Base-by-base conservation (phyloP, 2,888 invertebrate genomes). In the Ceraclea dissimilis region DNA sequence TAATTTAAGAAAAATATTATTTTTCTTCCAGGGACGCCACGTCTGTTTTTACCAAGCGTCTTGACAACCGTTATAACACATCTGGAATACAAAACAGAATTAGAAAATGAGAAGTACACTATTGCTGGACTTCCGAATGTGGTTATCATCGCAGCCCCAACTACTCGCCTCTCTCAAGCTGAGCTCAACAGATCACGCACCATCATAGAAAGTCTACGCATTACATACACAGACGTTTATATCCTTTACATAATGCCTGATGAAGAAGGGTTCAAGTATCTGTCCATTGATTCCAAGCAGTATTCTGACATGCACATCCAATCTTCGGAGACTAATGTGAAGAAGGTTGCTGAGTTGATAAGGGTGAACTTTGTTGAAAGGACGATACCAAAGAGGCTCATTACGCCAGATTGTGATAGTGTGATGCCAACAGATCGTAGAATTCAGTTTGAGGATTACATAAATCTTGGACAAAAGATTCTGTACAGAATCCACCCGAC, bases 381-480 rank as follows among this genome's bases (percentile, higher is more conserved):
- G 55, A 67, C 67, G 11, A 70, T 76, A 19, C 75, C 77, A 1
- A 74, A 69, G 49, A 67, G 71, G 58, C 66, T 78, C 49, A 65
- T 76, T 22, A 74, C 76, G 8, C 64, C 65, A 1, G 72, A 74
- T 59, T 78, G 77, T 61, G 66, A 71, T 2, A 68, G 71, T 53
- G 44, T 18, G 6, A 76, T 75, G 56, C 68, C 65, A n/a, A 71
- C 74, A 0, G 63, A 60, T 6, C 70, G 67, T 50, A 66, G 66
- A 22, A 74, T 78, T 63, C 65, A 74, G 57, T 77, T 77, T 53
- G 84, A 85, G 68, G 83, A 84, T 66, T 84, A 80, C 60, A 72
- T 82, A 11, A 70, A 79, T 49, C 80, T 82, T 1, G 70, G 72
- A 20, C 67, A 79, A 56, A 73, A 76, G 56, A 74, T 77, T 44